These are phyloP conservation scores for Dendrolimus pini DNA, from an alignment of 2,888 invertebrate genomes.

Conservation along the genomic window DNA sequence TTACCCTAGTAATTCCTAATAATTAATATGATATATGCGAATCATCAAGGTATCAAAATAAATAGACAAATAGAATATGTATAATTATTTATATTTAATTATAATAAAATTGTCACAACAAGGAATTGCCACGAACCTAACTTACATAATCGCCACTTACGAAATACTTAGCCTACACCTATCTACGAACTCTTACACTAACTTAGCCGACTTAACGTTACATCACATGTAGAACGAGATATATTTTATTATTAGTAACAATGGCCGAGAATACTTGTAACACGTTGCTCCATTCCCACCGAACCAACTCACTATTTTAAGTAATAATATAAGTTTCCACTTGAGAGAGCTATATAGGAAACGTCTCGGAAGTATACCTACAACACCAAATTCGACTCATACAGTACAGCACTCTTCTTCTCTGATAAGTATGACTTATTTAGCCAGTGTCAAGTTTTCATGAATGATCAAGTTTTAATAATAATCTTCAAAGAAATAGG, in stretches of 20 bases:
- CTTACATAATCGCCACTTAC: constrained; percentile 50
- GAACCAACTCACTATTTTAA: constrained; percentile 19
- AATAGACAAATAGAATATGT: constrained; percentile 40
- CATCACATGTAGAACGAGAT: constrained; percentile 75
- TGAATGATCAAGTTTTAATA: too few species aligned
- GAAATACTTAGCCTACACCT: constrained; percentile 41
- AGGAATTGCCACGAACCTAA: constrained; percentile 60
- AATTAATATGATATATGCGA: not conserved
- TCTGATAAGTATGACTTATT: too few species aligned
- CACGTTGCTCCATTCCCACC: constrained; percentile 45
- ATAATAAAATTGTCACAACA: constrained; percentile 70
- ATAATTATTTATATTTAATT: constrained; percentile 70
- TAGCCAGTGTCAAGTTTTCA: too few species aligned
- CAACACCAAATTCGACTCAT: too few species aligned
- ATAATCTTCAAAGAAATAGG: too few species aligned
- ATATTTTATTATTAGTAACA: constrained; percentile 57
- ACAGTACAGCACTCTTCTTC: too few species aligned
- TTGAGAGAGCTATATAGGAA: not conserved
- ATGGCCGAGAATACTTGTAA: constrained; percentile 42
- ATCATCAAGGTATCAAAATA: constrained; percentile 8
- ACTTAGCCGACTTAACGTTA: constrained; percentile 65
- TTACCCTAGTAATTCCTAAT: not conserved
- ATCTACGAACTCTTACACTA: constrained; percentile 39
- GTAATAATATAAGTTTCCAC: constrained; percentile 6
- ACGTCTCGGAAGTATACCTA: too few species aligned